These are phyloP conservation scores for Aphyosemion australe DNA, from an alignment of 2,113 vertebrate species.

Conservation along the genomic window DNA sequence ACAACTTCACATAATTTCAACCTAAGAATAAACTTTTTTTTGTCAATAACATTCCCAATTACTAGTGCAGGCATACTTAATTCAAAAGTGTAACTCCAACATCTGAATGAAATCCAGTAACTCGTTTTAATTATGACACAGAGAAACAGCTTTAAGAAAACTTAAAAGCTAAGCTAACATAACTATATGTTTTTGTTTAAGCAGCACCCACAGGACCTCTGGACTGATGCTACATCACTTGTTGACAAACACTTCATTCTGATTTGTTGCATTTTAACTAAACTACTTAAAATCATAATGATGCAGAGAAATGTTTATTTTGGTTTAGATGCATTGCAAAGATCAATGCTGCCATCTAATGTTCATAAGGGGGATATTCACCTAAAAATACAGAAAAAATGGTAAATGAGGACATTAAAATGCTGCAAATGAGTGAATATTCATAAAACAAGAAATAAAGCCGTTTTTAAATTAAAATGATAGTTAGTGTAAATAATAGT, in stretches of 20 bases:
- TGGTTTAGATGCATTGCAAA: slow-evolving; percentile 31
- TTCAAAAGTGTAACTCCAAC: background rate
- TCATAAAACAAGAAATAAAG: too few relatives aligned
- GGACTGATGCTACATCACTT: slow-evolving; percentile 14
- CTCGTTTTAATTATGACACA: background rate
- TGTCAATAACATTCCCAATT: background rate
- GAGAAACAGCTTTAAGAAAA: background rate
- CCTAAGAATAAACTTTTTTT: background rate
- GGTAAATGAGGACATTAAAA: background rate
- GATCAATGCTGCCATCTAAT: slow-evolving; percentile 70
- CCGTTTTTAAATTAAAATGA: too few relatives aligned
- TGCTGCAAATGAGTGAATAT: background rate
- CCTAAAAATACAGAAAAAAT: background rate
- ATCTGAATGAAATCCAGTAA: background rate
- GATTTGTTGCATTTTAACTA: slow-evolving; percentile 21
- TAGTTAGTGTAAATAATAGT: background rate
- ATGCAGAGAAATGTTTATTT: slow-evolving; percentile 4
- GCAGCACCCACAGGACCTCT: background rate
- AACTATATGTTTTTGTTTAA: slow-evolving; percentile 8
- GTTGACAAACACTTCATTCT: slow-evolving; percentile 3
- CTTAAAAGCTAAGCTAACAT: background rate
- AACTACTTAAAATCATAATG: slow-evolving; percentile 6
- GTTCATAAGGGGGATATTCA: slow-evolving; percentile 30
- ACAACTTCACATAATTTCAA: too few relatives aligned
- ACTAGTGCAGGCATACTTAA: background rate